These are phyloP conservation scores for Chiroxiphia lanceolata DNA, from an alignment of 2,797 vertebrate genomes.

Conservation along the genomic window DNA sequence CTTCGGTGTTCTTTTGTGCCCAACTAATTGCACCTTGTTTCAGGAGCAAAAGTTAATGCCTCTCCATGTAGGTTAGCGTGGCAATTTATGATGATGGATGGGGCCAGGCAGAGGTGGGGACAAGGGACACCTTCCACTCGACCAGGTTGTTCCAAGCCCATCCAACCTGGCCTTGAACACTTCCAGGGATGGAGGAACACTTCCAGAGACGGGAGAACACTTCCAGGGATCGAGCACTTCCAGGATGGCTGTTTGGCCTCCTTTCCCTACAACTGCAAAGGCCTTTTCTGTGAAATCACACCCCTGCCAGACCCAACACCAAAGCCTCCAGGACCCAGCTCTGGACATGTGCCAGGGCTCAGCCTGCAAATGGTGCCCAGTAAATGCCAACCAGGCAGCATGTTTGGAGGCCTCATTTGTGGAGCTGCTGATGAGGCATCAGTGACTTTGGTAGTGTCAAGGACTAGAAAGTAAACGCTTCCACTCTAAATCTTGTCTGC, in stretches of 20 bases:
- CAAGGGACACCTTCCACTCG: not conserved
- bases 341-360: not conserved
- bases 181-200: not conserved
- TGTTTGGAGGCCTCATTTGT: not conserved
- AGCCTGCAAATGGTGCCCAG: not conserved
- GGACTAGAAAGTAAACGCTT: not conserved
- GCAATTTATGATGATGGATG: slow-evolving; percentile 52
- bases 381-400: not conserved
- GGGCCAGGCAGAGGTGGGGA: slow-evolving; percentile 36
- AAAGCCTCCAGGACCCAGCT: not conserved
- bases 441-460: not conserved
- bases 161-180: not conserved
- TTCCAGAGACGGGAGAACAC: not conserved
- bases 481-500: not conserved
- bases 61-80: slow-evolving; percentile 42
- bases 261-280: not conserved
- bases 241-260: not conserved
- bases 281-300: not conserved
- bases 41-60: slow-evolving; percentile 66
- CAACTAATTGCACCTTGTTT: slow-evolving; percentile 69
- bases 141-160: not conserved
- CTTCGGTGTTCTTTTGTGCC: slow-evolving; percentile 70
- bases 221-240: not conserved
- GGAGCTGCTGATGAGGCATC: not conserved
- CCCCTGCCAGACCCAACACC: not conserved